phyloP scores from a whole-genome alignment of 2,113 vertebrate species.

The Osmerus mordax region DNA sequence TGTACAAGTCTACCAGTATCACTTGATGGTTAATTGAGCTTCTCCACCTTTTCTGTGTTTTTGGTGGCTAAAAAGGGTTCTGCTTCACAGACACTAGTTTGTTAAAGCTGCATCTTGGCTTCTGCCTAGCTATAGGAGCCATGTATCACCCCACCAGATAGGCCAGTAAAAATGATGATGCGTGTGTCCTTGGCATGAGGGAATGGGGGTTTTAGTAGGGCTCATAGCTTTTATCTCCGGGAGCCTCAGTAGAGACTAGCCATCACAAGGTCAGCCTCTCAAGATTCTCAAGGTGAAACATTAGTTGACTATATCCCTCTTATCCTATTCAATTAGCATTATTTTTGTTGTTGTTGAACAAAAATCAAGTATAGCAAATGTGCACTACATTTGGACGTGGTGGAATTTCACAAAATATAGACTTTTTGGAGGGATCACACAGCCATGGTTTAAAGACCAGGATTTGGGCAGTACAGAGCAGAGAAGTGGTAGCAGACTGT shows the following conservation, averaged over 20 bases:
- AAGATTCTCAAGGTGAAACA: slow-evolving; percentile 54
- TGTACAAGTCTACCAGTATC: slow-evolving; percentile 17
- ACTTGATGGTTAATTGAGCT: slow-evolving; percentile 36
- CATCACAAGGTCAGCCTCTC: slow-evolving; percentile 51
- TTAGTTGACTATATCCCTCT: slow-evolving; percentile 37
- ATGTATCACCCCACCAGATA: slow-evolving; percentile 66
- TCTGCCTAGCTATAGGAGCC: slow-evolving; percentile 59
- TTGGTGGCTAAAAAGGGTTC: slow-evolving; percentile 28
- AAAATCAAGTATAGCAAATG: too few relatives aligned
- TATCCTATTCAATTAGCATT: slow-evolving; percentile 42
- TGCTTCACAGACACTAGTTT: slow-evolving; percentile 39
- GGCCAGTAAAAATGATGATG: slow-evolving; percentile 64
- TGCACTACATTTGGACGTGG: too few relatives aligned
- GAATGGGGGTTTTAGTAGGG: slow-evolving; percentile 32
- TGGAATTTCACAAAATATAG: too few relatives aligned
- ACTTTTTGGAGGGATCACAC: too few relatives aligned
- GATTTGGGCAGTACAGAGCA: background rate
- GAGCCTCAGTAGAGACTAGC: slow-evolving; percentile 59
- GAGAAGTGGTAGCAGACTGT: background rate
- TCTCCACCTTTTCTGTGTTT: slow-evolving; percentile 13
- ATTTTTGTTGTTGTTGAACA: too few relatives aligned
- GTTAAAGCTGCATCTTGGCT: slow-evolving; percentile 58
- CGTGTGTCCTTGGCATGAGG: slow-evolving; percentile 60
- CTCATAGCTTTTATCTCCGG: slow-evolving; percentile 64
- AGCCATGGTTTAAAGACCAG: too few relatives aligned